Base-by-base conservation (phyloP, 2,797 vertebrate genomes). In the Micromesistius poutassou region DNA sequence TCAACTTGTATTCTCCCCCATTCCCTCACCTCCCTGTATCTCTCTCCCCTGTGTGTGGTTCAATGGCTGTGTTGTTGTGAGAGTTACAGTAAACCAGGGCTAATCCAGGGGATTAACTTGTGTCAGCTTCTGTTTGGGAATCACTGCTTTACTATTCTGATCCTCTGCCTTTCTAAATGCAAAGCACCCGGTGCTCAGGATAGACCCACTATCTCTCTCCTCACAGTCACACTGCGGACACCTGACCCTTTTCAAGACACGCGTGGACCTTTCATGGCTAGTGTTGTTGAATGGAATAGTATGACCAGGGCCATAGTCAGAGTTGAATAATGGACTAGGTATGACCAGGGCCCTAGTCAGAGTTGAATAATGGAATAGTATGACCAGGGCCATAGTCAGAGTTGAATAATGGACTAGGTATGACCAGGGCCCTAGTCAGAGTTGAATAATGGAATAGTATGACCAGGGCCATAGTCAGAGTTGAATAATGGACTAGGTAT, bases 41-140 rank as follows among this genome's bases (percentile, higher is more conserved):
- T 82, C 80, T 86, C 84, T 81, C 74, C 73, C 73, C 82, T 81
- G 74, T 68, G 73, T 78, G 86, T 85, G 79, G 87, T 85, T 85
- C 86, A 90, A 83, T 85, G 82, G 83, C 85, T 83, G 86, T 81
- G 84, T 89, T 88, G 85, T 87, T 82, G 84, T 91, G 90, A 92
- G 89, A 90, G 85, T 87, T 89, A 83, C 89, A 81, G 84, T 91
- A 93, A 92, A 46, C 80, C 66, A 68, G 50, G 36, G 80, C 74
- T 93, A 93, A 93, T 91, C 90, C 89, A 33, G 0, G 70, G 89
- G 91, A 91, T 93, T 92, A 92, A 82, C 84, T 89, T 87, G 85
- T 2, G 83, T 90, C 84, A 87, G 86, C 80, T 85, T 86, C 88
- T 87, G 76, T 87, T 90, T 89, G 84, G 83, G 87, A 81, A 78